Percentiles rank a stretch among this genome's conserved stretches.
These are phyloP conservation scores for Glyptemys insculpta DNA, from an alignment of 2,797 vertebrate genomes.

Conservation along the genomic window DNA sequence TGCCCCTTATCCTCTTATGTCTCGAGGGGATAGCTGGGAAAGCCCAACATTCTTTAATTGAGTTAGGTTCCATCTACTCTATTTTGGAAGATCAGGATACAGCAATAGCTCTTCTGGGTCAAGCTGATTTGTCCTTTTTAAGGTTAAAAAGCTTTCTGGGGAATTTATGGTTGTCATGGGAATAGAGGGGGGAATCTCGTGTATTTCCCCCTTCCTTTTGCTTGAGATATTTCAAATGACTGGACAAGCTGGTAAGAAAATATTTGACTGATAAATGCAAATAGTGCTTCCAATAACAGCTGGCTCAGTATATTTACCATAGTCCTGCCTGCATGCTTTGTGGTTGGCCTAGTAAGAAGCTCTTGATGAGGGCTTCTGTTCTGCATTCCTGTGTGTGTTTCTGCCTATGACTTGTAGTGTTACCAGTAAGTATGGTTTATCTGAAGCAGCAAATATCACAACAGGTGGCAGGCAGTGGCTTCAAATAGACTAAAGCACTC, in stretches of 20 bases:
- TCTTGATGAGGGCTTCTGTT: background rate
- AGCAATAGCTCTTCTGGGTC: rapidly evolving
- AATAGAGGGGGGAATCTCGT: background rate
- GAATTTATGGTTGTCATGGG: background rate
- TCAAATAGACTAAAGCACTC: background rate
- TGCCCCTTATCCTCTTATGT: background rate
- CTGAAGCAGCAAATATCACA: background rate
- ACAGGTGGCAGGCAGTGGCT: background rate
- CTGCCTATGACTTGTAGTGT: background rate
- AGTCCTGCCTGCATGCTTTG: background rate
- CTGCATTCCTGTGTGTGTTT: background rate
- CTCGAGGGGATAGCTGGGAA: background rate
- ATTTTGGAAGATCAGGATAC: background rate
- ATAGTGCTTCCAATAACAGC: background rate
- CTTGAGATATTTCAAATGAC: background rate
- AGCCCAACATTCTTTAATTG: background rate
- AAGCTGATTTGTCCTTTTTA: background rate
- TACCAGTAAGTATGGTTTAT: background rate
- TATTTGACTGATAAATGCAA: background rate
- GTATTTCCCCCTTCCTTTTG: background rate
- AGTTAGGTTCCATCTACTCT: background rate
- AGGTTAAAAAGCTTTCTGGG: background rate
- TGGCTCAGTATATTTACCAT: background rate
- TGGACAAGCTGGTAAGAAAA: background rate
- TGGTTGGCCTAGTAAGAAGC: background rate